Percentiles rank a stretch among this genome's conserved stretches.
Conservation (phyloP, 2,888 invertebrate species). For the Ophioninae sp. region DNA sequence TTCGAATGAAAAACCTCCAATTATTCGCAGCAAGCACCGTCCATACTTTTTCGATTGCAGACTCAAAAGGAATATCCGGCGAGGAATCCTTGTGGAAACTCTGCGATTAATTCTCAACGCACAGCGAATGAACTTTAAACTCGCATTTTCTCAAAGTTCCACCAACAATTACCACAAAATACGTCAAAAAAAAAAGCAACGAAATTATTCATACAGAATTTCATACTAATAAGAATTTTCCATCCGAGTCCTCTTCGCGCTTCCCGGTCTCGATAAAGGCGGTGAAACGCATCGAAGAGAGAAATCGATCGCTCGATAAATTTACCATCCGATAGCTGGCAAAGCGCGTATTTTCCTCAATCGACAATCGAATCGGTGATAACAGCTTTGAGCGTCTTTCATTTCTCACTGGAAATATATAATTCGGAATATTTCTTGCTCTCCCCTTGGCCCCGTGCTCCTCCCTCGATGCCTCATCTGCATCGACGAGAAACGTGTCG, state of each 20-base stretch:
- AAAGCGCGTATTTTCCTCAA: constrained; percentile 9
- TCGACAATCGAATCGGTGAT: constrained; percentile 35
- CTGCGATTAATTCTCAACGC: background rate
- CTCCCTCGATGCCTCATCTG: constrained; percentile 17
- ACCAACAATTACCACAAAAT: background rate
- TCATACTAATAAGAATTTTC: background rate
- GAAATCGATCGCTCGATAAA: constrained; percentile 11
- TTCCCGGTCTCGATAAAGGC: background rate
- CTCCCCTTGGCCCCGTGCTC: background rate
- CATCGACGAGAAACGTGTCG: constrained; percentile 42
- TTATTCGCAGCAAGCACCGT: background rate
- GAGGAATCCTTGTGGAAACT: background rate
- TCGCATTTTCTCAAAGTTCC: background rate
- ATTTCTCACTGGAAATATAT: constrained; percentile 30
- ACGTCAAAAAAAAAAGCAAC: background rate
- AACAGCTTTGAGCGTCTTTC: constrained; percentile 54
- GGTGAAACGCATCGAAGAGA: background rate
- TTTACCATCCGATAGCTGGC: constrained; percentile 8
- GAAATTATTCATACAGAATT: constrained; percentile 6
- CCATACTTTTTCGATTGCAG: background rate
- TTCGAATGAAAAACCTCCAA: too few species aligned
- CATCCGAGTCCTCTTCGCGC: constrained; percentile 1
- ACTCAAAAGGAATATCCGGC: background rate
- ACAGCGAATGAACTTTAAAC: background rate
- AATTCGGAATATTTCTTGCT: constrained; percentile 11